Conservation (phyloP, 2,888 invertebrate genomes). For the Anticlea derivata region DNA sequence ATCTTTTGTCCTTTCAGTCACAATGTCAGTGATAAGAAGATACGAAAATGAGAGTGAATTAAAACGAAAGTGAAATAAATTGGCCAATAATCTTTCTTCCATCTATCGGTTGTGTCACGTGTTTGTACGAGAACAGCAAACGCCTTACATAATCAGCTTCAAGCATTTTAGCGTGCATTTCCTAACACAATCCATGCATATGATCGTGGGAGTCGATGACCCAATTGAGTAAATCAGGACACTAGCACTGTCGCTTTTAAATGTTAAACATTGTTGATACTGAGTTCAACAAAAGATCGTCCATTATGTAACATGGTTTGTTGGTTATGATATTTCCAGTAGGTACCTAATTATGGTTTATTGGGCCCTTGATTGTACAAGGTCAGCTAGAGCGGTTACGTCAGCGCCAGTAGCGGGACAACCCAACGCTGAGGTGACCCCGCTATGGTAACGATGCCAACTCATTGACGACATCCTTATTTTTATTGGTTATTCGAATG, state of each 20-base stretch:
- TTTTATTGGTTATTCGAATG: constrained; percentile 75
- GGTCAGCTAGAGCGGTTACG: constrained; percentile 41
- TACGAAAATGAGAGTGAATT: constrained; percentile 43
- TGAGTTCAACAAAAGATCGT: constrained; percentile 5
- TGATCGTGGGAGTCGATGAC: constrained; percentile 28
- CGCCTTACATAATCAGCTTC: constrained; percentile 29
- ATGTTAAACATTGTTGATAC: constrained; percentile 17
- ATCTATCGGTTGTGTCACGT: constrained; percentile 26
- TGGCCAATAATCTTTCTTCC: constrained; percentile 47
- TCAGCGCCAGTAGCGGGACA: constrained; percentile 46
- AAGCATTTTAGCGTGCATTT: constrained; percentile 28
- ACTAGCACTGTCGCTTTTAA: background rate
- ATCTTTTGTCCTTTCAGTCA: constrained; percentile 38
- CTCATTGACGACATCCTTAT: constrained; percentile 83
- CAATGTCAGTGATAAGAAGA: constrained; percentile 42
- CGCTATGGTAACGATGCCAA: constrained; percentile 73
- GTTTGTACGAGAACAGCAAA: constrained; percentile 25
- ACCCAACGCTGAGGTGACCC: constrained; percentile 67
- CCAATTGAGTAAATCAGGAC: constrained; percentile 15
- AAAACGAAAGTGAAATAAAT: constrained; percentile 53
- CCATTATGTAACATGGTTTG: constrained; percentile 4
- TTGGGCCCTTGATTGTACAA: constrained; percentile 41
- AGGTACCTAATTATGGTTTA: constrained; percentile 29
- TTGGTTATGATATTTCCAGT: constrained; percentile 21
- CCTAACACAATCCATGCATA: constrained; percentile 29